Evolutionary conservation across 2,888 invertebrate species (phyloP), one percentile per base, ranked within the genome.

Genomic region (Trachelus stipa): DNA sequence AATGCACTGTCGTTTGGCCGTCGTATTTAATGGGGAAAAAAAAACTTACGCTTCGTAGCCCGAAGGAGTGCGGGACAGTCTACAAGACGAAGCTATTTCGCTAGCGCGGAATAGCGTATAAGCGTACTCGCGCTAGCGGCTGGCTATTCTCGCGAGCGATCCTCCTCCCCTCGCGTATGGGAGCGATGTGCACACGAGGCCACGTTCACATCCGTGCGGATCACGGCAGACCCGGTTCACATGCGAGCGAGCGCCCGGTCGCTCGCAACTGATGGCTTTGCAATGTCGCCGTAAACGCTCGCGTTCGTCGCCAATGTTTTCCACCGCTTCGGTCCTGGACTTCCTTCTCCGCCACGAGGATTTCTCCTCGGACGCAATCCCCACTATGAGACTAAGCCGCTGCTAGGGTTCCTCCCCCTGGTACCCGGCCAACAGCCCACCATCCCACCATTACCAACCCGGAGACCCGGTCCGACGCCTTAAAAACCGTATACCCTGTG

Each of bases 121-220:
- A 89, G 87, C 88, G 88, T 87, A 89, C 86, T 79, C 87, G 85
- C 87, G 86, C 88, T 83, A 83, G 84, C 81, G 86, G 89, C 89
- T 90, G 86, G 89, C 89, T 90, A 88, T 91, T 91, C 91, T 87
- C 86, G 84, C 87, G 86, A 90, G 88, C 90, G 89, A 87, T 85
- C 88, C 87, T 89, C 88, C 89, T 90, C 91, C 91, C 91, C 87
- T 81, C 85, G 80, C 73, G 74, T 37, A 37, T 34, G 75, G 79
- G 81, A 79, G 76, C 73, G 76, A 56, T 76, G 77, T 74, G 76
- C 68, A 69, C 76, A 34, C 30, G 74, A 31, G 74, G 74, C 74
- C 37, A 37, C 74, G 74, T 74, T 74, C 74, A 74, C 74, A 37
- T 74, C 34, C 75, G 76, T 76, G 75, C 68, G 33, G 56, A 31